These are phyloP conservation scores for Datnioides undecimradiatus DNA, from an alignment of 2,113 vertebrate genomes.

Conservation along the genomic window DNA sequence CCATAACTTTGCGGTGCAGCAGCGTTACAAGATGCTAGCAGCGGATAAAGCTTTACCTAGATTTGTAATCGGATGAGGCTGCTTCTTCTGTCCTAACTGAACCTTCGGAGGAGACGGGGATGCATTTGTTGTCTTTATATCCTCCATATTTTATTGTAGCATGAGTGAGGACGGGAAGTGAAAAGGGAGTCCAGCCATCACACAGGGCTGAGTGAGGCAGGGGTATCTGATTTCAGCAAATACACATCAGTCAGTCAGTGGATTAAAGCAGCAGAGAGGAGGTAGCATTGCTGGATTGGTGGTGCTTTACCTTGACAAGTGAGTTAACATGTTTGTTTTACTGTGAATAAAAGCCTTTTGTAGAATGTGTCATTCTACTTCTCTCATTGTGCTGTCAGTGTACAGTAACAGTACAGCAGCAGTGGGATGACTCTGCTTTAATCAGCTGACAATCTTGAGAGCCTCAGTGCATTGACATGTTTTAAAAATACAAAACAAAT, in stretches of 20 bases:
- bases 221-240: constrained; percentile 64
- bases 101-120: neutral
- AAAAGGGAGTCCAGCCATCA: constrained; percentile 21
- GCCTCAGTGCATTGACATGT: neutral
- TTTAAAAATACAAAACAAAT: neutral
- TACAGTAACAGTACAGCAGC: neutral
- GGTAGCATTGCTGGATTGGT: constrained; percentile 2
- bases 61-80: constrained; percentile 67
- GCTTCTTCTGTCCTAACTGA: constrained; percentile 37
- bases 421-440: neutral
- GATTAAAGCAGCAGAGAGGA: constrained; percentile 34
- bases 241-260: constrained; percentile 41
- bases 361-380: neutral
- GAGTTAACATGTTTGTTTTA: constrained; percentile 25
- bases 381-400: neutral
- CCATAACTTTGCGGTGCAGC: constrained; percentile 31
- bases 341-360: constrained; percentile 7
- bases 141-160: constrained; percentile 14
- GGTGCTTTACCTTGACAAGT: constrained; percentile 16
- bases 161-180: constrained; percentile 45
- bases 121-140: neutral
- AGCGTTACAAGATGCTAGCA: constrained; percentile 11
- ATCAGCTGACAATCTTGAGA: neutral
- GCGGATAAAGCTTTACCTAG: constrained; percentile 55
- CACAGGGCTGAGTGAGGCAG: constrained; percentile 41